Base-by-base conservation (phyloP, 2,797 vertebrate species). In the Propithecus deckenii region DNA sequence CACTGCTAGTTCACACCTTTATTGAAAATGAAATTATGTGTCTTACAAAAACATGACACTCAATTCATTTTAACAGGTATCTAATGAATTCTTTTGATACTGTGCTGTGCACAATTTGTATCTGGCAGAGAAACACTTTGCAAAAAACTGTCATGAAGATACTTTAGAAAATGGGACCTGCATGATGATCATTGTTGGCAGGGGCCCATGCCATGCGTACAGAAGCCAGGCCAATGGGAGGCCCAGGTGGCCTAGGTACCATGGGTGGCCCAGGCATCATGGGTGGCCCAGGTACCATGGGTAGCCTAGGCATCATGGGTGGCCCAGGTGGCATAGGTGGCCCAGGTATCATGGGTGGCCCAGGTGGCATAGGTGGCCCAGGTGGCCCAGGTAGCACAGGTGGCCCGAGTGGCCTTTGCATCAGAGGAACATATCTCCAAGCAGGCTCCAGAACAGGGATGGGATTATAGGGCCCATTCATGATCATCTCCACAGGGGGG, bases 101-200 rank as follows among this genome's bases (percentile, higher is more conserved):
- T 74, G 7, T 80, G 7, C 46, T 65, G 48, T 22, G 9, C 41
- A 87, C 55, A 65, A 38, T 59, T 76, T 48, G 32, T 41, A 94
- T 50, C 32, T 86, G 30, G 30, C 63, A 93, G 55, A 74, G 94
- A 83, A 88, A 85, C 5, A 67, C 28, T 69, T 78, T 89, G 55
- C 71, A 50, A 96, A 94, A 94, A 96, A 95, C 4, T 95, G 52
- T 71, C 7, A 52, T 76, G 41, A 52, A 79, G 50, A 79, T 98
- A 98, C 98, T 99, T 99, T 98, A 98, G 98, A 96, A 98, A 98
- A 55, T 97, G 98, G 71, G 98, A 84, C 97, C 98, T 91, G 97
- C 38, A 75, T 98, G 91, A 22, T 97, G 97, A 72, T 97, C 97
- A 63, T 97, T 98, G 96, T 98, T 95, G 69, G 98, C 48, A 32